phyloP scores from a whole-genome alignment of 2,888 invertebrate genomes.

The Odontocerum albicorne region DNA sequence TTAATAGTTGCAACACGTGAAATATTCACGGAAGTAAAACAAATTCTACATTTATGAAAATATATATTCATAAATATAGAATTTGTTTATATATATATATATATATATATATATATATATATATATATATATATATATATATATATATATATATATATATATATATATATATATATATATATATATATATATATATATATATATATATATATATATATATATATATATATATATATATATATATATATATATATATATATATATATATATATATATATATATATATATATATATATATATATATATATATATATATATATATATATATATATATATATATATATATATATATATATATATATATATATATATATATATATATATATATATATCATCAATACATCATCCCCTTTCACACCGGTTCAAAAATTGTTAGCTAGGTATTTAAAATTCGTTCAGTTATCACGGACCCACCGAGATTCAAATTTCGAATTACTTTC shows the following conservation, averaged over 20 bases:
- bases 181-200: not conserved
- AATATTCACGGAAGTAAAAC: too few relatives aligned
- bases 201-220: not conserved
- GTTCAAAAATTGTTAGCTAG: too few relatives aligned
- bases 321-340: not conserved
- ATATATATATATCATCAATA: too few relatives aligned
- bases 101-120: not conserved
- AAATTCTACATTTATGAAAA: too few relatives aligned
- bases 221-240: not conserved
- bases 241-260: not conserved
- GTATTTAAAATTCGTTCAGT: too few relatives aligned
- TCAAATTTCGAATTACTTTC: too few relatives aligned
- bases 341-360: not conserved
- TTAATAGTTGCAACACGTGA: not conserved
- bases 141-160: not conserved
- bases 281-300: not conserved
- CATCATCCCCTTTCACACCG: too few relatives aligned
- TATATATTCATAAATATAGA: too few relatives aligned
- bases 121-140: not conserved
- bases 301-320: not conserved
- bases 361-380: not conserved
- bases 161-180: not conserved
- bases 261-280: not conserved
- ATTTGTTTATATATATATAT: too few relatives aligned
- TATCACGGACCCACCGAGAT: too few relatives aligned